These are phyloP conservation scores for Manis javanica DNA, from an alignment of 2,797 vertebrate species.

Conservation along the genomic window DNA sequence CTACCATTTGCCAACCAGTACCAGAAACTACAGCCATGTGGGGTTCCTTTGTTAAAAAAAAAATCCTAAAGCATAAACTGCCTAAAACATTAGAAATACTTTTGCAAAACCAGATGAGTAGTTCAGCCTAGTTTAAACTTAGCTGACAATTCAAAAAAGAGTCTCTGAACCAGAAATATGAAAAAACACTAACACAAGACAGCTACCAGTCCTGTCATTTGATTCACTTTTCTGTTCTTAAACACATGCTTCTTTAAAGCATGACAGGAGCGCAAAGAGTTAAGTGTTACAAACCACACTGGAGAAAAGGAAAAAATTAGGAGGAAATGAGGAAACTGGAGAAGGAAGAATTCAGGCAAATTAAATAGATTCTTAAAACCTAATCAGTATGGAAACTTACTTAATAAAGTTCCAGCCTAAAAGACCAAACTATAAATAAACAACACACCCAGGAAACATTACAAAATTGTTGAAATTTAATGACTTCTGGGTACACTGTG, in stretches of 20 bases:
- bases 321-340: neutral
- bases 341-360: slow-evolving; percentile 39
- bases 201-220: neutral
- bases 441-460: slow-evolving; percentile 21
- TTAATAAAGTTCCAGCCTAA: slow-evolving; percentile 5
- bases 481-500: neutral
- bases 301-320: neutral
- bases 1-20: neutral
- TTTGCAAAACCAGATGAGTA: neutral
- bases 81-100: neutral
- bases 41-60: neutral
- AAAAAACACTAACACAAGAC: slow-evolving; percentile 32
- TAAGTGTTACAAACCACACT: neutral
- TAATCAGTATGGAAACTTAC: slow-evolving; percentile 39
- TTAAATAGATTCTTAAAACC: slow-evolving; percentile 31
- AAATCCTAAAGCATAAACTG: neutral
- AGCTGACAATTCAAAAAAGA: neutral
- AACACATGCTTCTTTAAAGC: neutral
- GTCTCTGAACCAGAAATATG: neutral
- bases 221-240: neutral
- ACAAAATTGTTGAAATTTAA: slow-evolving; percentile 27
- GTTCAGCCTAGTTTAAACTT: neutral
- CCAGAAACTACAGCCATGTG: neutral
- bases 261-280: neutral
- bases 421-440: slow-evolving; percentile 27